A percentile compares a stretch with the other conserved stretches of the same genome.
phyloP scores from a whole-genome alignment of 2,797 vertebrate species.

The Orestias chungarensis region DNA sequence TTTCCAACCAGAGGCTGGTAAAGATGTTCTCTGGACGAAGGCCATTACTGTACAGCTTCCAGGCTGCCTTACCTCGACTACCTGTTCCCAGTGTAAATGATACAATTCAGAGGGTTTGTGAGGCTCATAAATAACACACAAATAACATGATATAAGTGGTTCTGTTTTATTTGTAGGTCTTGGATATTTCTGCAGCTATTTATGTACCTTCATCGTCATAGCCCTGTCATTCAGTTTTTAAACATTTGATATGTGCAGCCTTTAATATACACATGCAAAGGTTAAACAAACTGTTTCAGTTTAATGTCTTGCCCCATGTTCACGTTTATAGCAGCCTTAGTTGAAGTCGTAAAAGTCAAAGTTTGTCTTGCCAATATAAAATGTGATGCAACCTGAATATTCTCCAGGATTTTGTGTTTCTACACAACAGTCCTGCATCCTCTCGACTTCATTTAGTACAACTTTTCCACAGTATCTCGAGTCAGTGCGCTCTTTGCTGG shows the following conservation, averaged over 20 bases:
- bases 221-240: neutral
- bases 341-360: neutral
- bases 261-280: neutral
- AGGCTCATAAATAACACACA: neutral
- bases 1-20: conserved; percentile 77
- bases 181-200: too few species aligned
- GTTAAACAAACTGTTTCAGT: neutral
- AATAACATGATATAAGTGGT: neutral
- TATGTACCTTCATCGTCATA: too few species aligned
- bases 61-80: conserved; percentile 89
- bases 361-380: neutral
- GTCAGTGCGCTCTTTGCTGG: conserved; percentile 87
- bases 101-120: conserved; percentile 85
- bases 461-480: conserved; percentile 87
- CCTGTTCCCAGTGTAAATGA: conserved; percentile 88
- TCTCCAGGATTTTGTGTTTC: conserved; percentile 20
- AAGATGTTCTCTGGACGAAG: conserved; percentile 86
- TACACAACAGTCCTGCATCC: conserved; percentile 1
- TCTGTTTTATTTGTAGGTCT: too few species aligned
- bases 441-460: conserved; percentile 11
- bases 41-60: conserved; percentile 94
- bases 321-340: neutral
- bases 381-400: neutral
- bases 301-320: neutral
- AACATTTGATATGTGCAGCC: neutral